phyloP scores from a whole-genome alignment of 2,113 vertebrate species.

The Solea senegalensis region DNA sequence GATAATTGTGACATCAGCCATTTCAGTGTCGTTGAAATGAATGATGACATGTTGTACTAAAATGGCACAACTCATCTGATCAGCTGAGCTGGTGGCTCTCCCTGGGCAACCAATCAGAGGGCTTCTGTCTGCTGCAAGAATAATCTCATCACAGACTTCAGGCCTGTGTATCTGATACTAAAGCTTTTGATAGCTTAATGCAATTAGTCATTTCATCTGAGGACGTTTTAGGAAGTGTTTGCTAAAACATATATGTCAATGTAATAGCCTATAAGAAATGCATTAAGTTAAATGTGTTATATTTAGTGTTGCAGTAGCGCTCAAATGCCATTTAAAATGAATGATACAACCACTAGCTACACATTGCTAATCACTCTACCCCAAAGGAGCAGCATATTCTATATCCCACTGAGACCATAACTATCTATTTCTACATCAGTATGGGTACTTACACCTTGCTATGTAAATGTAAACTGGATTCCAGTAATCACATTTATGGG shows the following conservation, averaged over 20 bases:
- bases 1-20: too few species aligned
- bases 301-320: too few species aligned
- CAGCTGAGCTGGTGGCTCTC: constrained; percentile 25
- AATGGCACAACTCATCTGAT: constrained; percentile 38
- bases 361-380: too few species aligned
- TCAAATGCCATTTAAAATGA: too few species aligned
- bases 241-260: too few species aligned
- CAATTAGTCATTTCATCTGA: constrained; percentile 33
- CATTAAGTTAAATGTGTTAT: too few species aligned
- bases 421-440: neutral
- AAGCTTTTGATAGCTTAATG: constrained; percentile 39
- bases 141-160: constrained; percentile 51
- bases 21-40: too few species aligned
- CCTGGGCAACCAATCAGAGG: constrained; percentile 43
- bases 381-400: too few species aligned
- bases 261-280: too few species aligned
- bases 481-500: neutral
- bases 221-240: neutral
- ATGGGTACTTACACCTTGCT: neutral
- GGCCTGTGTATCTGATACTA: constrained; percentile 42
- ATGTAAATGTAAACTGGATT: neutral
- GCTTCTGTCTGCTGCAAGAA: constrained; percentile 23
- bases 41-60: too few species aligned
- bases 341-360: too few species aligned
- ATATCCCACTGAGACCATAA: too few species aligned